Evolutionary conservation across 2,797 vertebrate genomes (phyloP).

Genomic region (Synanceia verrucosa): DNA sequence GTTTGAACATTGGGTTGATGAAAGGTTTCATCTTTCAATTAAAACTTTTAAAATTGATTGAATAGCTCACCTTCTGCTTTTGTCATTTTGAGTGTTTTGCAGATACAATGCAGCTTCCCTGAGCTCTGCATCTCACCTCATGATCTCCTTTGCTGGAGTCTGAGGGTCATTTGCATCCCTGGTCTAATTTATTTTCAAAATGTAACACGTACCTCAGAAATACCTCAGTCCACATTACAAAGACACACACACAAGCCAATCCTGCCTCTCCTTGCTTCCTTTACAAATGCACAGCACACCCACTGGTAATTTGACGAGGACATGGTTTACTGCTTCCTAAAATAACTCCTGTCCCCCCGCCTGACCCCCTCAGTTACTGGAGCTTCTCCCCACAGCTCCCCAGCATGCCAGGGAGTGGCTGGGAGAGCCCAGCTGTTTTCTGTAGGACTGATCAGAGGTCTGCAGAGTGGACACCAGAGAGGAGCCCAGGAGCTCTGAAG

Average conservation of each 20-base stretch:
- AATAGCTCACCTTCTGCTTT: constrained; percentile 21
- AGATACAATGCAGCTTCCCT: constrained; percentile 34
- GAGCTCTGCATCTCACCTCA: constrained; percentile 17
- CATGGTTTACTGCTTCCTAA: constrained; percentile 75
- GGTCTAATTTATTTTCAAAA: constrained; percentile 70
- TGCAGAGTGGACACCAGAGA: constrained; percentile 28
- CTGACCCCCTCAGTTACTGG: constrained; percentile 47
- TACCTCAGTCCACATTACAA: constrained; percentile 36
- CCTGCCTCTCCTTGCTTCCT: constrained; percentile 32
- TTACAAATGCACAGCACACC: constrained; percentile 36
- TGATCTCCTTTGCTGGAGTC: constrained; percentile 7
- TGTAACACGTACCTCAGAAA: constrained; percentile 55
- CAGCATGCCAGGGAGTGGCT: constrained; percentile 49
- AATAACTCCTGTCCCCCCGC: constrained; percentile 77
- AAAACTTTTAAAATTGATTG: constrained; percentile 35
- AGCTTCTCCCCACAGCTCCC: constrained; percentile 43
- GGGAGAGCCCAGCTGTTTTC: constrained; percentile 22
- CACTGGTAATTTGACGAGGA: constrained; percentile 70
- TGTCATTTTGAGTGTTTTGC: constrained; percentile 27
- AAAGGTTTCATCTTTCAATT: constrained; percentile 36
- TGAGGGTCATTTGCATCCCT: constrained; percentile 50
- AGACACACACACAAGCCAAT: constrained; percentile 17
- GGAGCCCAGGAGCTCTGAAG: constrained; percentile 13
- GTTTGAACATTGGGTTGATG: constrained; percentile 22
- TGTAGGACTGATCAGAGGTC: constrained; percentile 24